These are phyloP conservation scores for Drosophila sucinea DNA, from an alignment of 1,140 invertebrate species.

Conservation along the genomic window DNA sequence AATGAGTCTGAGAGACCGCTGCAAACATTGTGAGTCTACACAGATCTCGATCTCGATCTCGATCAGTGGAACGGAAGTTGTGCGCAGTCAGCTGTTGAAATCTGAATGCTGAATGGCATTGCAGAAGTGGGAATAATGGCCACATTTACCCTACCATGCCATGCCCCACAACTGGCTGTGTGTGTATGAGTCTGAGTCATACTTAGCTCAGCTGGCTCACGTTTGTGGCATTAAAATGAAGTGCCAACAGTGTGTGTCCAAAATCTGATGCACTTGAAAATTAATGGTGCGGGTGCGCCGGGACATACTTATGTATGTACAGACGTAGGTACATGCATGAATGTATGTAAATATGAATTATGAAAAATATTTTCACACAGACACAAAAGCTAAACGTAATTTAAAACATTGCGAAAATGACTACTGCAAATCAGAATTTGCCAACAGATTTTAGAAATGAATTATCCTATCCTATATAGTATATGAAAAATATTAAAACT, in stretches of 20 bases:
- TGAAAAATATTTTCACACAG: too few relatives aligned
- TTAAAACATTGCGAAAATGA: too few relatives aligned
- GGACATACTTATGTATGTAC: neutral
- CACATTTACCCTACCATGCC: constrained; percentile 15
- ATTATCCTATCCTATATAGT: too few relatives aligned
- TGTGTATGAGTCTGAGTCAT: constrained; percentile 31
- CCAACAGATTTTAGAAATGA: too few relatives aligned
- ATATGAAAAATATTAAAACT: too few relatives aligned
- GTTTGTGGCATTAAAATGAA: constrained; percentile 59
- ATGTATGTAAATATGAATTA: neutral
- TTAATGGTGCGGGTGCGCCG: constrained; percentile 46
- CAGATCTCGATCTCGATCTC: constrained; percentile 15
- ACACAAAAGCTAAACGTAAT: too few relatives aligned
- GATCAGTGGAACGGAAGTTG: constrained; percentile 72
- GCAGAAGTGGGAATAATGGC: constrained; percentile 60
- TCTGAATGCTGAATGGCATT: constrained; percentile 35
- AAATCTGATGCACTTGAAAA: constrained; percentile 45
- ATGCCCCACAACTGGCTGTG: neutral
- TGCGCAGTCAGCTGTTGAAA: constrained; percentile 75
- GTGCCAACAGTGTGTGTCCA: constrained; percentile 21
- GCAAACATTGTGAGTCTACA: neutral
- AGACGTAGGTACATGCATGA: neutral
- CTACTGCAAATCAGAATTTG: too few relatives aligned
- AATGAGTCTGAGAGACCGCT: constrained; percentile 23
- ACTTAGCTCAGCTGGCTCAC: constrained; percentile 42